phyloP scores from a whole-genome alignment of 2,888 invertebrate genomes.

The Diadegma fenestrale region DNA sequence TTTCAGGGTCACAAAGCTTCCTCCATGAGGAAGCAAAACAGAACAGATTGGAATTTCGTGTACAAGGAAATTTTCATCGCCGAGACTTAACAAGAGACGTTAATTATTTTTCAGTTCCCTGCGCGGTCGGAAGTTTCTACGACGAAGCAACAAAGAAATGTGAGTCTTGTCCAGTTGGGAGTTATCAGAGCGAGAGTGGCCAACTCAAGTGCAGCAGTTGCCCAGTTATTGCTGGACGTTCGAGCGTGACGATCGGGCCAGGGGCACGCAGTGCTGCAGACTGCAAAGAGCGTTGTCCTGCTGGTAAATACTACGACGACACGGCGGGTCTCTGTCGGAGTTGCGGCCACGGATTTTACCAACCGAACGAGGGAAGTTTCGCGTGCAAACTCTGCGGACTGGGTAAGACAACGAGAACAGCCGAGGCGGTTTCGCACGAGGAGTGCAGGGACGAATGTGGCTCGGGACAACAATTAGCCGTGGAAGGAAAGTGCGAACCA shows the following conservation, averaged over 20 bases:
- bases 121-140: slow-evolving; percentile 95
- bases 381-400: slow-evolving; percentile 94
- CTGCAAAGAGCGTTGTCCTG: slow-evolving; percentile 97
- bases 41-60: not conserved
- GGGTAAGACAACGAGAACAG: slow-evolving; percentile 96
- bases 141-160: slow-evolving; percentile 92
- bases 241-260: slow-evolving; percentile 94
- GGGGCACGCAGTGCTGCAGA: slow-evolving; percentile 95
- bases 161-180: slow-evolving; percentile 93
- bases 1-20: too few relatives aligned
- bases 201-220: slow-evolving; percentile 95
- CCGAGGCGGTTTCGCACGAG: slow-evolving; percentile 94
- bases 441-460: slow-evolving; percentile 97
- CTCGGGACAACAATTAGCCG: slow-evolving; percentile 93
- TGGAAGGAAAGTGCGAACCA: slow-evolving; percentile 96
- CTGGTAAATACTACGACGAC: slow-evolving; percentile 97
- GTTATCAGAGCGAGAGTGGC: slow-evolving; percentile 97
- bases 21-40: too few relatives aligned
- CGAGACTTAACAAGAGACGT: not conserved
- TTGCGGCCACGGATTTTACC: slow-evolving; percentile 98
- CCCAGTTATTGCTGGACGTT: slow-evolving; percentile 95
- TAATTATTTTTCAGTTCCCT: slow-evolving; percentile 89
- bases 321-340: slow-evolving; percentile 94
- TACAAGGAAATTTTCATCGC: too few relatives aligned
- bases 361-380: slow-evolving; percentile 96